Conservation (phyloP, 1,140 invertebrate species). For the Argopecten irradians region DNA sequence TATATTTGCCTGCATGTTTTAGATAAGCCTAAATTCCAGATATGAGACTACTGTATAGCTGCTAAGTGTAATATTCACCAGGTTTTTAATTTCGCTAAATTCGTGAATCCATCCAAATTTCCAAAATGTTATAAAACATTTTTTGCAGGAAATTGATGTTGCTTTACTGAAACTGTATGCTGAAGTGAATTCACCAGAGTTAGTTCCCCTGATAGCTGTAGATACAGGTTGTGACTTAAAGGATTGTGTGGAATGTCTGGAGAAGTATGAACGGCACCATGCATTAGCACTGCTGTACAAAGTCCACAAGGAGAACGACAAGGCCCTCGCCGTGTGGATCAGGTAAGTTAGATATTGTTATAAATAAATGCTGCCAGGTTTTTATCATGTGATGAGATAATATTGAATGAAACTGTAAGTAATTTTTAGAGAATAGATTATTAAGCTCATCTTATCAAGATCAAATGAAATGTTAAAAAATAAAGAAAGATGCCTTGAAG, state of each 20-base stretch:
- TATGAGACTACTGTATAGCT: too few relatives aligned
- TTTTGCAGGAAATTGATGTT: constrained; percentile 77
- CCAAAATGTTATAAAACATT: too few relatives aligned
- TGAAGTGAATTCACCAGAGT: constrained; percentile 72
- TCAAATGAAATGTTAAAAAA: too few relatives aligned
- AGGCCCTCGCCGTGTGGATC: constrained; percentile 76
- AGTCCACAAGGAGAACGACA: constrained; percentile 74
- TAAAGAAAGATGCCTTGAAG: too few relatives aligned
- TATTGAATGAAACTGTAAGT: background rate
- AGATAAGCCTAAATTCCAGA: too few relatives aligned
- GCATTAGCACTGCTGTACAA: constrained; percentile 75
- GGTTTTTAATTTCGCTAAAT: too few relatives aligned
- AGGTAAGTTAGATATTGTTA: constrained; percentile 57
- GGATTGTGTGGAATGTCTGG: constrained; percentile 76
- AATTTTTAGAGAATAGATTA: too few relatives aligned
- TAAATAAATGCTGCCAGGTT: too few relatives aligned
- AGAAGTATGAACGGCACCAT: constrained; percentile 74
- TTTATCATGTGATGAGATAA: background rate
- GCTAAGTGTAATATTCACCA: too few relatives aligned
- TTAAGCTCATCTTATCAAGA: too few relatives aligned
- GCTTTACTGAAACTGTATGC: constrained; percentile 78
- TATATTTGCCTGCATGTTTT: too few relatives aligned
- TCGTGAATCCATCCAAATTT: too few relatives aligned
- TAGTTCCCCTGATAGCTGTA: constrained; percentile 72
- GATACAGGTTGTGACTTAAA: constrained; percentile 75